These are phyloP conservation scores for Ondatra zibethicus DNA, from an alignment of 2,113 vertebrate genomes.

Conservation along the genomic window DNA sequence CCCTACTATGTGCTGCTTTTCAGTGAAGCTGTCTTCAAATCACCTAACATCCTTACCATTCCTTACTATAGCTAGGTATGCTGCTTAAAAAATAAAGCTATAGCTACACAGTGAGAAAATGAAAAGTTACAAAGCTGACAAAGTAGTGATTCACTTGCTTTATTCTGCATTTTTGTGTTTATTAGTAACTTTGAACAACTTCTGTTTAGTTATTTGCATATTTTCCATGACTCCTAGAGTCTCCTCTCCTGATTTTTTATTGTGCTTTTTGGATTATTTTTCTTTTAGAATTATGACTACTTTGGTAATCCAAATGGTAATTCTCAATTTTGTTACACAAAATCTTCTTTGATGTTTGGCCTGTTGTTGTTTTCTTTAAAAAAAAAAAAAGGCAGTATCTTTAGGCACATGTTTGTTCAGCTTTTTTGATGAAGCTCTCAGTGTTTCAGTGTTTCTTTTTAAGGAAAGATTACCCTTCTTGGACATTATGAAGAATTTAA, in stretches of 20 bases:
- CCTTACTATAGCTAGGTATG: not conserved
- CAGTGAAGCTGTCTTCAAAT: not conserved
- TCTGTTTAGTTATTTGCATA: not conserved
- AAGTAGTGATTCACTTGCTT: not conserved
- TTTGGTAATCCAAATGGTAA: not conserved
- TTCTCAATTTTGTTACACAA: not conserved
- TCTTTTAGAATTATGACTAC: not conserved
- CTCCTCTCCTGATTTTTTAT: not conserved
- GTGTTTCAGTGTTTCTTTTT: constrained; percentile 1
- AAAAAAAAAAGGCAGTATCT: not conserved
- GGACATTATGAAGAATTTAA: not conserved
- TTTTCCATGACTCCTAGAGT: not conserved
- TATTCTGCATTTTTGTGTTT: not conserved
- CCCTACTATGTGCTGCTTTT: not conserved
- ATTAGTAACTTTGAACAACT: not conserved
- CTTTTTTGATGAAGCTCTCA: not conserved
- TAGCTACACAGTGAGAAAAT: not conserved
- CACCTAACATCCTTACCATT: not conserved
- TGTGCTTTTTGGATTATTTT: not conserved
- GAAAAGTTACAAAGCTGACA: not conserved
- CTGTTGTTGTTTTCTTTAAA: not conserved
- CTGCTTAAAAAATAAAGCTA: not conserved
- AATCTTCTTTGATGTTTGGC: not conserved
- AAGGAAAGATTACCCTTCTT: not conserved
- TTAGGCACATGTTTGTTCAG: not conserved